Base-by-base conservation (phyloP, 1,140 invertebrate species). In the Trichonephila inaurata region DNA sequence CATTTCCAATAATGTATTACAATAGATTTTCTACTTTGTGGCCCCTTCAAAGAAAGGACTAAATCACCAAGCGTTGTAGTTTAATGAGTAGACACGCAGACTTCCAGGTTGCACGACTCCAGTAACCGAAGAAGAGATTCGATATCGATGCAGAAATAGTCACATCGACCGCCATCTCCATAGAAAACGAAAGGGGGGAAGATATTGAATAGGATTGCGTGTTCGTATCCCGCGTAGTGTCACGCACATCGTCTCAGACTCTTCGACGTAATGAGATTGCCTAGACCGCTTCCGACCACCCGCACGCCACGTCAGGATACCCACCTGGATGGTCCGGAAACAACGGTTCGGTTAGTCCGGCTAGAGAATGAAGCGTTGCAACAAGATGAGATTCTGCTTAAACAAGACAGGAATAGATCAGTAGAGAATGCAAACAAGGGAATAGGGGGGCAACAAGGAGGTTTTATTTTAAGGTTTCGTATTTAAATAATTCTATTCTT, bases 211-310 rank as follows among this genome's bases (percentile, higher is more conserved):
- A 60, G 24, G 40, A 89, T 89, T 64, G 87, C 87, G 87, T 89
- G 87, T 33, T 40, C 87, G 24, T 40, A 21, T 58, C 33, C 64
- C 33, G 40, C 87, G 10, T 40, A 21, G 2, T 7, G 19, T 89
- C 87, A 89, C 87, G 87, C 87, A 51, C 64, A 51, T 10, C 19
- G 64, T 89, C 87, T 89, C 64, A 72, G 64, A 72, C 40, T 89
- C 87, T 69, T 58, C 61, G 64, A 89, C 40, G 33, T 89, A 89
- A 89, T 89, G 87, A 89, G 87, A 89, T 89, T 89, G 87, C 62
- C 64, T 19, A 77, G 87, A 69, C 62, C 64, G 64, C 87, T 89
- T 89, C 87, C 87, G 87, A 89, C 64, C 33, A 21, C 21, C 62
- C 58, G 64, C 87, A 72, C 87, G 62, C 62, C 61, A 87, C 58